Evolutionary conservation across 30 jellyfish, hydroid and myxozoan species (phyloP).

Genomic region (Turritopsis dohrnii): DNA sequence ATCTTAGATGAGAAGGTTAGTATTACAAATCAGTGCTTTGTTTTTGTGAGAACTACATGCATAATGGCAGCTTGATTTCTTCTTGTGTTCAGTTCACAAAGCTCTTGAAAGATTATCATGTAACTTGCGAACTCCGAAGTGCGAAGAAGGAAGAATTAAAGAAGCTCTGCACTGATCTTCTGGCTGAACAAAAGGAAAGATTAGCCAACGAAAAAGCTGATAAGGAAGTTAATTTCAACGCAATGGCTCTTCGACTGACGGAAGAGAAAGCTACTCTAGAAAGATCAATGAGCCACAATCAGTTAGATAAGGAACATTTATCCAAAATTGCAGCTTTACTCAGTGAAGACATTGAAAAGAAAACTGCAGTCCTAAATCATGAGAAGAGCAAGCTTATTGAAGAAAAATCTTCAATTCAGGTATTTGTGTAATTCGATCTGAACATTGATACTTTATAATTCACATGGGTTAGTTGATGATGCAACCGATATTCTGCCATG

Average conservation of each 20-base stretch:
- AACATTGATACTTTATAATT: too few relatives aligned
- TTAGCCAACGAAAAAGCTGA: not conserved
- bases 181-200: not conserved
- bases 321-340: not conserved
- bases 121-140: not conserved
- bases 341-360: not conserved
- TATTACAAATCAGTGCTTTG: not conserved
- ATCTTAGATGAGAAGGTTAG: not conserved
- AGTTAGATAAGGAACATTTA: slow-evolving; percentile 3
- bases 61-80: not conserved
- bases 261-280: not conserved
- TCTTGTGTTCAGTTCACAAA: not conserved
- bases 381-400: not conserved
- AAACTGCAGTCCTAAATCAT: not conserved
- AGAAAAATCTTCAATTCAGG: not conserved
- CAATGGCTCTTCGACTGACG: not conserved
- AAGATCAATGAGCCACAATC: not conserved
- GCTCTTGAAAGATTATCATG: not conserved
- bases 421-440: not conserved
- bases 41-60: not conserved
- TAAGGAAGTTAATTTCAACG: not conserved
- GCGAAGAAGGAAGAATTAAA: not conserved
- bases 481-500: too few relatives aligned
- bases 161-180: not conserved
- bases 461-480: too few relatives aligned